phyloP scores from a whole-genome alignment of 1,140 invertebrate species.

The Plectrocnemia conspersa region DNA sequence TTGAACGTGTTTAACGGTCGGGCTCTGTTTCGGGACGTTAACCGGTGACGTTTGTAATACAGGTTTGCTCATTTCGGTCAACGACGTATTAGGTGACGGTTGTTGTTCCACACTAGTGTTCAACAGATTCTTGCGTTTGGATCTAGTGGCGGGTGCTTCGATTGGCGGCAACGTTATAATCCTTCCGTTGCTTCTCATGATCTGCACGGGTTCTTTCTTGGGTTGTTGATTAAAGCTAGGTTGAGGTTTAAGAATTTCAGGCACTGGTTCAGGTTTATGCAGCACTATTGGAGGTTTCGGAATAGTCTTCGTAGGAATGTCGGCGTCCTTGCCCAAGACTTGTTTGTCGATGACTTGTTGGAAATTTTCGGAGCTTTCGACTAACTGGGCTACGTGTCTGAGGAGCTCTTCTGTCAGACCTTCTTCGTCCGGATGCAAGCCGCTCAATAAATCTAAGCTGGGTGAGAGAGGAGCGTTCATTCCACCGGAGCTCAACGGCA shows the following conservation, averaged over 20 bases:
- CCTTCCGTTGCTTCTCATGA: conserved; percentile 63
- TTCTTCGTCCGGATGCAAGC: conserved; percentile 53
- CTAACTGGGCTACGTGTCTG: conserved; percentile 62
- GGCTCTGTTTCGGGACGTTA: not conserved
- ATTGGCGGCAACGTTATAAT: conserved; percentile 72
- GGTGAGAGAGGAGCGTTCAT: conserved; percentile 47
- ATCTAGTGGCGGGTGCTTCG: conserved; percentile 67
- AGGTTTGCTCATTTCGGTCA: conserved; percentile 25
- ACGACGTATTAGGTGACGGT: conserved; percentile 8
- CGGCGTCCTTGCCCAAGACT: conserved; percentile 50
- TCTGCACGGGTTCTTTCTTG: conserved; percentile 59
- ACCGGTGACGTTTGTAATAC: not conserved
- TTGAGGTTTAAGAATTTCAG: conserved; percentile 1
- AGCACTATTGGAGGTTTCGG: conserved; percentile 3
- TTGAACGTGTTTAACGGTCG: too few relatives aligned
- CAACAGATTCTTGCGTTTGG: conserved; percentile 39
- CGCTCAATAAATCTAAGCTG: conserved; percentile 47
- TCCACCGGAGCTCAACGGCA: conserved; percentile 44
- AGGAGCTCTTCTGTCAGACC: conserved; percentile 61
- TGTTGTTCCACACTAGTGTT: conserved; percentile 15
- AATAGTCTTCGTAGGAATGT: conserved; percentile 36
- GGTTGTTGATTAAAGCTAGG: not conserved
- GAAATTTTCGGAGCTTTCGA: conserved; percentile 60
- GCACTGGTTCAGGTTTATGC: not conserved
- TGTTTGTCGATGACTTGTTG: conserved; percentile 65